Evolutionary conservation across 2,888 invertebrate species (phyloP).

Genomic region (Eupsilia transversa): DNA sequence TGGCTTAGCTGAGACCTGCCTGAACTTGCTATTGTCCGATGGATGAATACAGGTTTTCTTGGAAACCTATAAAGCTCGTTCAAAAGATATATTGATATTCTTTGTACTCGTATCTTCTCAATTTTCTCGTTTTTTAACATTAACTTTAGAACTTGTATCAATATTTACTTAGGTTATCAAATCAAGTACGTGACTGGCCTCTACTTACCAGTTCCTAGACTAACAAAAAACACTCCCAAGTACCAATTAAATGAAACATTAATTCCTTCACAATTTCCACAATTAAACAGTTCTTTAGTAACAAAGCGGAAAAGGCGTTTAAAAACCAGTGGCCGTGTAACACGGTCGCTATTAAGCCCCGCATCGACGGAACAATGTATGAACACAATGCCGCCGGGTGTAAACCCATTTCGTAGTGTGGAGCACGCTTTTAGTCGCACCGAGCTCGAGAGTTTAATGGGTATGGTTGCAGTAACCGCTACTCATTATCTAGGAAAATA

Average conservation of each 20-base stretch:
- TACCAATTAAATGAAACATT: conserved; percentile 25
- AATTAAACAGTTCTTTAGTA: conserved; percentile 29
- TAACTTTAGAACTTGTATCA: background rate
- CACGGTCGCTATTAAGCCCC: conserved; percentile 66
- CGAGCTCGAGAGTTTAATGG: conserved; percentile 32
- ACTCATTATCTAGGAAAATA: background rate
- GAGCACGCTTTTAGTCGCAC: conserved; percentile 75
- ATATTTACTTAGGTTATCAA: background rate
- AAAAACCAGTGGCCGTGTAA: conserved; percentile 54
- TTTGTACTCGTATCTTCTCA: conserved; percentile 9
- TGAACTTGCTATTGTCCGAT: conserved; percentile 33
- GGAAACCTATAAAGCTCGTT: conserved; percentile 15
- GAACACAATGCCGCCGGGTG: conserved; percentile 73
- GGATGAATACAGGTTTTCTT: conserved; percentile 22
- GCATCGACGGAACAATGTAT: conserved; percentile 75
- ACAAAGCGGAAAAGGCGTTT: conserved; percentile 52
- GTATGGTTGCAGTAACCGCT: conserved; percentile 29
- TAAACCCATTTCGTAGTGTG: conserved; percentile 70
- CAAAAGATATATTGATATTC: conserved; percentile 26
- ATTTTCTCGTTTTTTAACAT: background rate
- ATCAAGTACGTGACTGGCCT: too few relatives aligned
- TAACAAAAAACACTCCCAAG: background rate
- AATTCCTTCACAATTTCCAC: conserved; percentile 9
- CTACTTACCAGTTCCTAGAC: background rate
- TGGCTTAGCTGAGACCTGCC: conserved; percentile 12